Conservation (phyloP, 2,888 invertebrate species). For the Drosophila nr. perissopoda region DNA sequence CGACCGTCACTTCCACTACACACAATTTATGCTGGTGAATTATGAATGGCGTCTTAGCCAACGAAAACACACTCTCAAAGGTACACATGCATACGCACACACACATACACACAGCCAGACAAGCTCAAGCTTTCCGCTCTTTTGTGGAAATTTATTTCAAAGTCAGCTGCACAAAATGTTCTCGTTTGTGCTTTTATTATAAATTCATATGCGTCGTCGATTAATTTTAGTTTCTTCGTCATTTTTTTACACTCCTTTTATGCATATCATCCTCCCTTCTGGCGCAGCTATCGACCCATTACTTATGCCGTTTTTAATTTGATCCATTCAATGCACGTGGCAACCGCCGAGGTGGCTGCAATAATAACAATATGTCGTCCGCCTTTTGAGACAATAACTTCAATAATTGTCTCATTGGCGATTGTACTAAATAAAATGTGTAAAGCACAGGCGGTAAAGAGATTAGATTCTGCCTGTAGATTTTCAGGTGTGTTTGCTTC, state of each 20-base stretch:
- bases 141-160: slow-evolving; percentile 68
- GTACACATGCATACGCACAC: slow-evolving; percentile 4
- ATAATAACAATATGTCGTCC: slow-evolving; percentile 41
- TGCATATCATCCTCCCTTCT: not conserved
- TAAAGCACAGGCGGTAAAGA: not conserved
- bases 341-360: slow-evolving; percentile 21
- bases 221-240: slow-evolving; percentile 69
- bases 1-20: slow-evolving; percentile 17
- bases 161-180: slow-evolving; percentile 75
- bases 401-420: slow-evolving; percentile 21
- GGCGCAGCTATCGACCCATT: slow-evolving; percentile 54
- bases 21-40: slow-evolving; percentile 71
- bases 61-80: slow-evolving; percentile 15
- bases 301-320: slow-evolving; percentile 77
- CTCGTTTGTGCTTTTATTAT: slow-evolving; percentile 57
- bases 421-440: slow-evolving; percentile 9
- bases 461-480: not conserved
- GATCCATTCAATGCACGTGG: slow-evolving; percentile 68
- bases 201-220: slow-evolving; percentile 75
- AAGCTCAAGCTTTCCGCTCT: slow-evolving; percentile 31
- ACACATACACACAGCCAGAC: slow-evolving; percentile 14
- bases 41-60: slow-evolving; percentile 69
- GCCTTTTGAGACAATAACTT: slow-evolving; percentile 29
- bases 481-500: not conserved
- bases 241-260: slow-evolving; percentile 33